Evolutionary conservation across 2,797 vertebrate species (phyloP).

Genomic region (Sebastiscus albofasciatus): DNA sequence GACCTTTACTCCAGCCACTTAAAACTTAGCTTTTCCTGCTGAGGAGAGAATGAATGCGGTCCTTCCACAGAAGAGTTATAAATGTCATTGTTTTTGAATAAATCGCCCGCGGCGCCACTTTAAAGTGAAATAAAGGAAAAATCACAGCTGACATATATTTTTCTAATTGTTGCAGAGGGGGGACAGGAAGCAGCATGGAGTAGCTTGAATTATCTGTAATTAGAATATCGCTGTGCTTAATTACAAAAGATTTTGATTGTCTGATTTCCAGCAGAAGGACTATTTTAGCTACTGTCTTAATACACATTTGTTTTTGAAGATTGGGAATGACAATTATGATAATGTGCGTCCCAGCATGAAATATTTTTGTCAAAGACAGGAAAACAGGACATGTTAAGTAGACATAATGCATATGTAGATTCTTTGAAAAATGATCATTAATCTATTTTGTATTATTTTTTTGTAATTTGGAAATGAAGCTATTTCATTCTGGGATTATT

Average conservation of each 20-base stretch:
- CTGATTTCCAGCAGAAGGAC: conserved; percentile 93
- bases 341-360: conserved; percentile 93
- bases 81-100: conserved; percentile 88
- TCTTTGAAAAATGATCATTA: conserved; percentile 85
- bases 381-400: conserved; percentile 85
- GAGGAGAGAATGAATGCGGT: conserved; percentile 60
- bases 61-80: conserved; percentile 83
- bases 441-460: conserved; percentile 57
- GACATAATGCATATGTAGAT: conserved; percentile 81
- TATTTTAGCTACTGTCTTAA: conserved; percentile 89
- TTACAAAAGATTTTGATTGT: conserved; percentile 99
- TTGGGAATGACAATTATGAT: conserved; percentile 93
- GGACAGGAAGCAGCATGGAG: conserved; percentile 89
- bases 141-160: conserved; percentile 94
- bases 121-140: conserved; percentile 89
- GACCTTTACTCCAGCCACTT: conserved; percentile 71
- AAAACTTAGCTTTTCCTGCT: conserved; percentile 61
- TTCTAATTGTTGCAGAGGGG: conserved; percentile 93
- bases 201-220: conserved; percentile 96
- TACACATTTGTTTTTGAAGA: conserved; percentile 95
- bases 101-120: conserved; percentile 87
- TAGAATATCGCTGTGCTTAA: conserved; percentile 96
- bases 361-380: conserved; percentile 85
- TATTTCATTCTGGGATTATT: conserved; percentile 34
- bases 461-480: conserved; percentile 40